phyloP scores from a whole-genome alignment of 2,888 invertebrate genomes.

The Apodemia mormo region DNA sequence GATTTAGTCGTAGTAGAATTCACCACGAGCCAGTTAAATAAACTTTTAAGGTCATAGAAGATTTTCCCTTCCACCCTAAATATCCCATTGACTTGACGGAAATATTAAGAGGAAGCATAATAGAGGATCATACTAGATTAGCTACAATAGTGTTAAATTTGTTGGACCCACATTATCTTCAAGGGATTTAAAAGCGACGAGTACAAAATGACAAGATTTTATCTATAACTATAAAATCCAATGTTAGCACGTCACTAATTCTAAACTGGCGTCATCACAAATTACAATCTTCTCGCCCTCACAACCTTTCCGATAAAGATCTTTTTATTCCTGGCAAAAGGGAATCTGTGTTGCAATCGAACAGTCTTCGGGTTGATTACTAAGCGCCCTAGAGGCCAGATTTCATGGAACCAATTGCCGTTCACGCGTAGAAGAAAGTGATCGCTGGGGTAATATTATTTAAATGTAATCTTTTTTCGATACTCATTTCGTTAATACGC shows the following conservation, averaged over 20 bases:
- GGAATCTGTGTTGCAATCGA: slow-evolving; percentile 69
- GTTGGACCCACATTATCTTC: slow-evolving; percentile 12
- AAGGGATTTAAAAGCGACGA: slow-evolving; percentile 6
- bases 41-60: not conserved
- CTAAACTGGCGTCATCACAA: slow-evolving; percentile 64
- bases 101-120: not conserved
- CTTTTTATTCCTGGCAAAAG: slow-evolving; percentile 73
- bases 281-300: slow-evolving; percentile 72
- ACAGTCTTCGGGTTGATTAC: slow-evolving; percentile 73
- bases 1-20: not conserved
- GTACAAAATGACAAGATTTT: slow-evolving; percentile 22
- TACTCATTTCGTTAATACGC: slow-evolving; percentile 56
- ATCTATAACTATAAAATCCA: slow-evolving; percentile 40
- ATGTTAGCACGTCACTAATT: slow-evolving; percentile 56
- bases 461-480: slow-evolving; percentile 80
- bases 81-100: not conserved
- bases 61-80: not conserved
- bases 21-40: not conserved
- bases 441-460: slow-evolving; percentile 79
- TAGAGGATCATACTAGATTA: slow-evolving; percentile 1
- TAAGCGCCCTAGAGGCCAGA: slow-evolving; percentile 74
- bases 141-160: not conserved
- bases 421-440: slow-evolving; percentile 73
- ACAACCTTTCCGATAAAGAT: slow-evolving; percentile 72
- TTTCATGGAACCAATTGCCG: slow-evolving; percentile 73